These are phyloP conservation scores for Drosophila bifasciata DNA, from an alignment of 1,140 invertebrate genomes.

Conservation along the genomic window DNA sequence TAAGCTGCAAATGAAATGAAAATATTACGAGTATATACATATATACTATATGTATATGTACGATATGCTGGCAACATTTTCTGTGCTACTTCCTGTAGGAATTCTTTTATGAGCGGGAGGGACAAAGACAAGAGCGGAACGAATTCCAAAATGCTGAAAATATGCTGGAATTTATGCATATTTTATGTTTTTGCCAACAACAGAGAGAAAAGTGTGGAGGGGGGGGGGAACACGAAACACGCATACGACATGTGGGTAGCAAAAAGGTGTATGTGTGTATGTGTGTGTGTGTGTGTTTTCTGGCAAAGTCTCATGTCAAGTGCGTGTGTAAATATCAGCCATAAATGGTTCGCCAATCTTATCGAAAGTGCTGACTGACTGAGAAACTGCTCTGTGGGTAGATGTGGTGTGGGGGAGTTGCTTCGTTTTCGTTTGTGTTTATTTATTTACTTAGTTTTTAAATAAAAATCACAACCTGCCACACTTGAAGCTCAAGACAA, in stretches of 20 bases:
- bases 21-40: no score
- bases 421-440: slow-evolving; percentile 15
- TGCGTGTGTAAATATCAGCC: slow-evolving; percentile 74
- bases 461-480: slow-evolving; percentile 79
- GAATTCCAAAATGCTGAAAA: slow-evolving; percentile 43
- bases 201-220: slow-evolving; percentile 8
- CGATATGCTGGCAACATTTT: slow-evolving; percentile 50
- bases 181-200: slow-evolving; percentile 70
- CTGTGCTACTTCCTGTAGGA: slow-evolving; percentile 40
- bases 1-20: slow-evolving; percentile 84
- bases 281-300: no score
- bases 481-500: slow-evolving; percentile 78
- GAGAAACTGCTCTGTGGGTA: slow-evolving; percentile 40
- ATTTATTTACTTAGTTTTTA: slow-evolving; percentile 60
- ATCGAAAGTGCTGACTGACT: slow-evolving; percentile 13
- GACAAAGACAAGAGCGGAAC: slow-evolving; percentile 26
- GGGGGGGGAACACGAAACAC: slow-evolving; percentile 55
- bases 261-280: no score
- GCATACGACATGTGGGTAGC: slow-evolving; percentile 70
- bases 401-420: no score
- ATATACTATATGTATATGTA: no score
- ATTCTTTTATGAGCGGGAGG: slow-evolving; percentile 57
- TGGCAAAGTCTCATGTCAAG: slow-evolving; percentile 50
- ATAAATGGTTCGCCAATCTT: slow-evolving; percentile 60
- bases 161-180: slow-evolving; percentile 79